Conservation (phyloP, 2,888 invertebrate genomes). For the Tetranychus piercei region DNA sequence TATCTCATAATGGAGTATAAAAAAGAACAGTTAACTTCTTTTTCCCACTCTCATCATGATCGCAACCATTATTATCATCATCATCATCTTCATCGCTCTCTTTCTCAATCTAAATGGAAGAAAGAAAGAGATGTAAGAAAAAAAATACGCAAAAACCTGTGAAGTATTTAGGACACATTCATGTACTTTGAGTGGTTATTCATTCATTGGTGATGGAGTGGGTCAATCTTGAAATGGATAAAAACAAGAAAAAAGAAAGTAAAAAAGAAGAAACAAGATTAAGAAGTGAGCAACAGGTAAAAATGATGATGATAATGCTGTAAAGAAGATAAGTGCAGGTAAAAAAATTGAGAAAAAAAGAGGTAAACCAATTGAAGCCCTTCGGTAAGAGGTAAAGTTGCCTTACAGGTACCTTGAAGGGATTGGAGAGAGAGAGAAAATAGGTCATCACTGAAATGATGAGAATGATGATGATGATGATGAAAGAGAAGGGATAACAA, state of each 20-base stretch:
- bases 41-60: neutral
- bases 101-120: neutral
- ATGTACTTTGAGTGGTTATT: neutral
- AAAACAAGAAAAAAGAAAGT: neutral
- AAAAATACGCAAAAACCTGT: neutral
- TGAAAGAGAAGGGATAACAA: neutral
- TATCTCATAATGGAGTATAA: neutral
- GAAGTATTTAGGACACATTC: neutral
- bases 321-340: neutral
- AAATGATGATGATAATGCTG: neutral
- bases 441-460: neutral
- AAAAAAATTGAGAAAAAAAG: neutral
- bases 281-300: neutral
- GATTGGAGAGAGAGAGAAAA: neutral
- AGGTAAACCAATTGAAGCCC: neutral
- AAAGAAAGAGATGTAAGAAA: too few relatives aligned
- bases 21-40: neutral
- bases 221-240: neutral
- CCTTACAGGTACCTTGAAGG: neutral
- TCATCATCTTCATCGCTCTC: neutral
- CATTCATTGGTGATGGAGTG: neutral
- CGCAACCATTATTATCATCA: too few relatives aligned
- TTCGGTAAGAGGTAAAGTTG: conserved; percentile 1
- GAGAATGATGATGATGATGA: neutral
- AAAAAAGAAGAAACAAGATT: neutral